Evolutionary conservation across 2,888 invertebrate genomes (phyloP), one percentile per base, ranked within the genome.

Genomic region (Agriopis aurantiaria): DNA sequence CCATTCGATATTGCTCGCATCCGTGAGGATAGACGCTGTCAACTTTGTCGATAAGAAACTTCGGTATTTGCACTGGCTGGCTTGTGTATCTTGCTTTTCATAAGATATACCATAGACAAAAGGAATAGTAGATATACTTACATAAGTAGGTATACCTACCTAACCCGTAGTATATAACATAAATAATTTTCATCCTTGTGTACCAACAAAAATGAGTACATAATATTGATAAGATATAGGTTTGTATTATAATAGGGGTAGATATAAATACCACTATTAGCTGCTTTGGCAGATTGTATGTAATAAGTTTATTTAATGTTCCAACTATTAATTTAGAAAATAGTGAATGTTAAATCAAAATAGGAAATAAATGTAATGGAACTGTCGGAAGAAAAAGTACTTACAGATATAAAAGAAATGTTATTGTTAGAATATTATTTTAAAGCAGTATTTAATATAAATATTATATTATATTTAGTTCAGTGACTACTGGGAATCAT

Each of bases 401-500:
- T 53, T 53, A 53, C 8, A 40, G n/a, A 17, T 1, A 17, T 12
- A 6, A 33, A 53, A 52, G 17, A 23, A 53, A 53, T 53, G n/a
- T 40, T 40, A 53, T 12, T 53, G 33, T 40, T 40, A 23, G 5
- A 7, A 9, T 40, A 33, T 33, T 49, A 56, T 14, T 14, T 56
- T 56, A 56, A 56, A 43, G 51, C 61, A 61, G 61, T 61, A 61
- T 61, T 61, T 51, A 8, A 51, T 61, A 40, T 9, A 51, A 41
- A 14, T 43, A 5, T 61, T 8, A 49, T 41, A 33, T 51, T 49
- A 17, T 51, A 45, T 68, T 62, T 51, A 61, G 40, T 61, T 62
- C 11, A 41, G 8, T 46, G 23, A 62, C 23, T 62, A 53, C 23
- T 53, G 45, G 53, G 53, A 62, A 62, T 62, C 62, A 51, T 51